Evolutionary conservation across 2,888 invertebrate species (phyloP), one percentile per base, ranked within the genome.

Genomic region (Epirrita christyi): DNA sequence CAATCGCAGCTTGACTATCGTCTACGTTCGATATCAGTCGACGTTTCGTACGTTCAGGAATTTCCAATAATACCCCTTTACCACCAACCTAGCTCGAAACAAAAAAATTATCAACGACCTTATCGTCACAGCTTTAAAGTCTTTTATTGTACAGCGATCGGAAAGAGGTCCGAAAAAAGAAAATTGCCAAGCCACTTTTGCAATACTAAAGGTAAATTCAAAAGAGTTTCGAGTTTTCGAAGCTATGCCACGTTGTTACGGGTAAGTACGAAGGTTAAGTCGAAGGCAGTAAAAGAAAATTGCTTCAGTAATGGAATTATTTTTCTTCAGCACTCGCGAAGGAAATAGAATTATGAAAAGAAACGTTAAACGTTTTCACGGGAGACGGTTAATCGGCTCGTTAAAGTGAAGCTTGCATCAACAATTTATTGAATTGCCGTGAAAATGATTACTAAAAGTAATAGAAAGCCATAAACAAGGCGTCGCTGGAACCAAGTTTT

Each of bases 11-110:
- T 70, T 68, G 78, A 83, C 85, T 84, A 84, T 81, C 82, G 77
- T 73, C 78, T 80, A 77, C 81, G 80, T 84, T 81, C 81, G 79
- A 85, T 85, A 84, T 83, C 85, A 81, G 70, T 74, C 72, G 74
- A 79, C 81, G 80, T 78, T 85, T 69, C 71, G 70, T 78, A 86
- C 86, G 85, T 83, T 83, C 80, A 82, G 84, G 88, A 88, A 91
- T 91, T 90, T 89, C 86, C 87, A 90, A 89, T 91, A 90, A 86
- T 83, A 83, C 81, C 78, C 74, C 75, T 72, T 73, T 63, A 38
- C 49, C 45, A 55, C 36, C 44, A 9, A 50, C 49, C 43, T 40
- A 45, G 32, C 37, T 37, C 42, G 28, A 48, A 45, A 58, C 46
- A 51, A 43, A 4, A 58, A 38, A 42, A 37, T 5, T 8, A 28